Evolutionary conservation across 2,113 vertebrate species (phyloP).

Genomic region (Lepidothrix coronata): DNA sequence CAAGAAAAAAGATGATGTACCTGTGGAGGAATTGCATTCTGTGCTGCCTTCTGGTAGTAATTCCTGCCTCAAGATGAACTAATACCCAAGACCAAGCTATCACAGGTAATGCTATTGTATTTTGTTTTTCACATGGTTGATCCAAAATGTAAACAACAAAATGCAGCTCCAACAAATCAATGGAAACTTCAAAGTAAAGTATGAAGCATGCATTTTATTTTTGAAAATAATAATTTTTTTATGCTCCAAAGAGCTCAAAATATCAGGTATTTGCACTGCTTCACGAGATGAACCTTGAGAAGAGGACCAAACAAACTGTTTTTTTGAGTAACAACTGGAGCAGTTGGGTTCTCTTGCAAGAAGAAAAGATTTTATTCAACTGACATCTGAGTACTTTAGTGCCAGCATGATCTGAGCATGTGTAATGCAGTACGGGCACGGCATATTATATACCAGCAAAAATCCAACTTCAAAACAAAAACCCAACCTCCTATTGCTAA

Average conservation of each 20-base stretch:
- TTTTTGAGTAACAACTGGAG: not conserved
- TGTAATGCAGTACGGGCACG: not conserved
- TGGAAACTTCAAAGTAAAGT: not conserved
- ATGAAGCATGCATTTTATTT: not conserved
- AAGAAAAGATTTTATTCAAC: not conserved
- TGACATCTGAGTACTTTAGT: not conserved
- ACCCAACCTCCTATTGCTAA: not conserved
- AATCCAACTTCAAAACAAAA: not conserved
- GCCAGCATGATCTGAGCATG: not conserved
- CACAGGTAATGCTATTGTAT: not conserved
- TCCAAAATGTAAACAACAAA: not conserved
- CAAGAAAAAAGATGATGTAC: not conserved
- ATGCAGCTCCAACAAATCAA: not conserved
- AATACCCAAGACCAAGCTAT: not conserved
- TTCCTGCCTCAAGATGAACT: not conserved
- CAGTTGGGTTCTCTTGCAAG: not conserved
- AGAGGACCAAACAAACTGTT: not conserved
- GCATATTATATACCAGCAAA: not conserved
- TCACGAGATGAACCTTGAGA: not conserved
- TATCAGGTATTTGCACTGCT: not conserved
- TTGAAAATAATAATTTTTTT: not conserved
- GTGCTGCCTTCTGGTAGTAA: not conserved
- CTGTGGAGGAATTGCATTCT: not conserved
- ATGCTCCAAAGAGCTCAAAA: not conserved
- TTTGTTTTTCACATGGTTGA: not conserved